Conservation (phyloP, 2,113 vertebrate species). For the Gulo gulo region DNA sequence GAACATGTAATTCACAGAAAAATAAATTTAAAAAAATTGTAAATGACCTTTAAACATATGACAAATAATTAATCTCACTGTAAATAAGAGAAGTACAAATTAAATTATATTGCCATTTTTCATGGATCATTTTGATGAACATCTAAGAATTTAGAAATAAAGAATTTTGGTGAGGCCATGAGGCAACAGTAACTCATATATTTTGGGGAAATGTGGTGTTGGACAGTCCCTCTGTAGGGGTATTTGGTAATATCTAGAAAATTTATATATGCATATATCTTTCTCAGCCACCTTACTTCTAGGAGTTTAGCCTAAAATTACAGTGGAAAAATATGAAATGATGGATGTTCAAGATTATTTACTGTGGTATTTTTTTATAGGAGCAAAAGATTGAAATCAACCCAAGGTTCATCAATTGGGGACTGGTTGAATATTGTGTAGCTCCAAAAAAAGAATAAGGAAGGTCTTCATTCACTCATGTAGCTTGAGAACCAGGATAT, state of each 20-base stretch:
- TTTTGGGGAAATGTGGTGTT: background rate
- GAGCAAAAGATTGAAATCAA: constrained; percentile 31
- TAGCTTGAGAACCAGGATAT: background rate
- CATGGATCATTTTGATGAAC: background rate
- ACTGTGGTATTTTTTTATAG: constrained; percentile 28
- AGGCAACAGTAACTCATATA: background rate
- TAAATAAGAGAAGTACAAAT: constrained; percentile 12
- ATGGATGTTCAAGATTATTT: constrained; percentile 45
- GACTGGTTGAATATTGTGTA: background rate
- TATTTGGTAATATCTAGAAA: constrained; percentile 7
- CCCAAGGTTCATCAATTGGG: background rate
- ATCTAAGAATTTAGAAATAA: background rate
- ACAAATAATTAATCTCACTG: background rate
- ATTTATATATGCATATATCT: background rate
- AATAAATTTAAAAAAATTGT: background rate
- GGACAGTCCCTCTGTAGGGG: background rate
- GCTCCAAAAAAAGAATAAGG: background rate
- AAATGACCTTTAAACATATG: background rate
- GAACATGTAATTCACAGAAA: background rate
- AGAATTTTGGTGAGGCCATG: background rate
- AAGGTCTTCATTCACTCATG: background rate
- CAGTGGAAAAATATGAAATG: background rate
- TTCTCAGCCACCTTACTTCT: constrained; percentile 20
- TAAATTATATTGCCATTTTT: constrained; percentile 19
- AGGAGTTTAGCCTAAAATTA: constrained; percentile 40